Percentiles rank a stretch among this genome's conserved stretches.
phyloP scores from a whole-genome alignment of 2,797 vertebrate genomes.

The Eulemur coronatus region DNA sequence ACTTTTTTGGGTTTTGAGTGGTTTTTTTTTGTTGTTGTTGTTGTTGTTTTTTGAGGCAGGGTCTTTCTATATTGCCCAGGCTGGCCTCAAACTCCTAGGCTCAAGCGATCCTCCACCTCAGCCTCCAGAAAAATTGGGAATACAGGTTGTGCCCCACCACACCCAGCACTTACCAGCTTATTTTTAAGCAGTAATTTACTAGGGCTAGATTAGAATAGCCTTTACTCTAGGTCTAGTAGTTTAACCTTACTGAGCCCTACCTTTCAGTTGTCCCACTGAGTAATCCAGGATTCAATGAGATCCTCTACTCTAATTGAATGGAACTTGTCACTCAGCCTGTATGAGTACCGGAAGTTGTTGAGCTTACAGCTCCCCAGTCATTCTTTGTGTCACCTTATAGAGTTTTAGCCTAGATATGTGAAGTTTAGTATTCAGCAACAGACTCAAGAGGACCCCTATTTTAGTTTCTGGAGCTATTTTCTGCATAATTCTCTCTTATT shows the following conservation, averaged over 20 bases:
- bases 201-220: neutral
- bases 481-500: neutral
- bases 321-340: neutral
- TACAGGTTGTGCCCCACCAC: neutral
- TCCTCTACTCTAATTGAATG: neutral
- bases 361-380: neutral
- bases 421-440: neutral
- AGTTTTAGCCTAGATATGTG: neutral
- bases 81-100: neutral
- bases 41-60: neutral
- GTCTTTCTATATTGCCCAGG: neutral
- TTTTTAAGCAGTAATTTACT: neutral
- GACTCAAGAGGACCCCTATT: neutral
- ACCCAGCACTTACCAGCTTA: neutral
- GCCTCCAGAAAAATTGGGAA: neutral
- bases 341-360: neutral
- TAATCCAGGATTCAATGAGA: neutral
- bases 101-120: neutral
- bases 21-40: neutral
- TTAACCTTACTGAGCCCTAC: neutral
- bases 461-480: neutral
- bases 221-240: neutral
- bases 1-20: too few relatives aligned
- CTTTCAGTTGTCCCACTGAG: neutral
- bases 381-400: neutral